These are phyloP conservation scores for Cryptocephalus moraei DNA, from an alignment of 2,888 invertebrate species.

Conservation along the genomic window DNA sequence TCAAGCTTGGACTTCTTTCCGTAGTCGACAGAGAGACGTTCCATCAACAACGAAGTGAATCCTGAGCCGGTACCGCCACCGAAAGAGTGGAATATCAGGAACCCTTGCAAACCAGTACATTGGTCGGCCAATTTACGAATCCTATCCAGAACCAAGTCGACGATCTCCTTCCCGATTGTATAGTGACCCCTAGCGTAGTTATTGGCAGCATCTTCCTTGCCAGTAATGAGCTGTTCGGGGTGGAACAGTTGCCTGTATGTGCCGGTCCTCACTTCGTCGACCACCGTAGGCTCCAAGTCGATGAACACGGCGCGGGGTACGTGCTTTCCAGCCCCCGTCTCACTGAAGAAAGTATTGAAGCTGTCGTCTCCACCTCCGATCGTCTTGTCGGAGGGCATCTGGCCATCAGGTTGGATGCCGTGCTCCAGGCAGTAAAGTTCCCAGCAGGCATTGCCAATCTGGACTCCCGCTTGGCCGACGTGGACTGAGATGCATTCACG, in stretches of 20 bases:
- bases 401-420: constrained; percentile 87
- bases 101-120: constrained; percentile 87
- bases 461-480: constrained; percentile 76
- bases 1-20: constrained; percentile 94
- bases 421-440: constrained; percentile 81
- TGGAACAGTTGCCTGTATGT: constrained; percentile 95
- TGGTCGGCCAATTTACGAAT: constrained; percentile 56
- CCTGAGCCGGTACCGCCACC: constrained; percentile 92
- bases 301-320: constrained; percentile 92
- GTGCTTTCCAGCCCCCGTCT: constrained; percentile 93
- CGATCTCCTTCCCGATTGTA: constrained; percentile 92
- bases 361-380: constrained; percentile 87
- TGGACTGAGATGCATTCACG: constrained; percentile 73
- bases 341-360: constrained; percentile 91
- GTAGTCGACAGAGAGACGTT: constrained; percentile 90
- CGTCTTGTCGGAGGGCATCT: constrained; percentile 63
- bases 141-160: constrained; percentile 73
- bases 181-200: constrained; percentile 97
- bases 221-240: constrained; percentile 86
- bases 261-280: constrained; percentile 87
- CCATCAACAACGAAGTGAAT: constrained; percentile 95
- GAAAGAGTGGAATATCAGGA: constrained; percentile 93
- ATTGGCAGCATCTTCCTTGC: constrained; percentile 94
- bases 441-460: constrained; percentile 86
- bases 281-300: constrained; percentile 93